These are phyloP conservation scores for Tragelaphus eurycerus DNA, from an alignment of 2,797 vertebrate genomes.

Conservation along the genomic window DNA sequence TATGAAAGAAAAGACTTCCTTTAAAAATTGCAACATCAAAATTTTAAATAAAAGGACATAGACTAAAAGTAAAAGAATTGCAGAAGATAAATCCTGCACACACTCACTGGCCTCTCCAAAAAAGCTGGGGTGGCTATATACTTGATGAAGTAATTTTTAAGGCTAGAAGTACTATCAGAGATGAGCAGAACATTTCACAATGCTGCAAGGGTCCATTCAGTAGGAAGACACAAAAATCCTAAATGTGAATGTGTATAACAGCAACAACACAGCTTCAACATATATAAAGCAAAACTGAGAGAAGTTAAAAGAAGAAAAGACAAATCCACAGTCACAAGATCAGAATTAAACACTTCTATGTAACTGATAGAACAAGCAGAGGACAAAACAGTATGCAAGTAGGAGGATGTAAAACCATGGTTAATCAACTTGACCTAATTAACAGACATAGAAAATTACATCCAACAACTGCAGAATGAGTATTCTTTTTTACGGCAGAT, in stretches of 20 bases:
- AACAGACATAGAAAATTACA: background rate
- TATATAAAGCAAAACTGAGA: background rate
- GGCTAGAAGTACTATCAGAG: background rate
- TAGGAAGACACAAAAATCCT: background rate
- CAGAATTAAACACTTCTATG: background rate
- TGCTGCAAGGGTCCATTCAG: background rate
- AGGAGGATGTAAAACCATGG: background rate
- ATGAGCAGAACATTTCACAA: background rate
- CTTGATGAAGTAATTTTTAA: background rate
- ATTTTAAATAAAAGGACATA: slow-evolving; percentile 1
- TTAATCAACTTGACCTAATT: background rate
- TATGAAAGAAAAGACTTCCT: background rate
- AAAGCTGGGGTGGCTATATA: background rate
- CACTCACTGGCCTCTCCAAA: background rate
- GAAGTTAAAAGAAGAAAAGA: background rate
- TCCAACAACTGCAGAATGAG: background rate
- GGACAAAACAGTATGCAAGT: background rate
- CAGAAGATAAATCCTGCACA: background rate
- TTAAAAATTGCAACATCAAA: background rate
- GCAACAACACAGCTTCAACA: background rate
- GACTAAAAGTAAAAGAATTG: background rate
- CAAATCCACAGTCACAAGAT: background rate
- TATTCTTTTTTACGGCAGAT: background rate
- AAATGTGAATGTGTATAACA: background rate
- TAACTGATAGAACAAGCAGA: background rate